Base-by-base conservation (phyloP, 2,888 invertebrate genomes). In the Nephrotoma appendiculata region DNA sequence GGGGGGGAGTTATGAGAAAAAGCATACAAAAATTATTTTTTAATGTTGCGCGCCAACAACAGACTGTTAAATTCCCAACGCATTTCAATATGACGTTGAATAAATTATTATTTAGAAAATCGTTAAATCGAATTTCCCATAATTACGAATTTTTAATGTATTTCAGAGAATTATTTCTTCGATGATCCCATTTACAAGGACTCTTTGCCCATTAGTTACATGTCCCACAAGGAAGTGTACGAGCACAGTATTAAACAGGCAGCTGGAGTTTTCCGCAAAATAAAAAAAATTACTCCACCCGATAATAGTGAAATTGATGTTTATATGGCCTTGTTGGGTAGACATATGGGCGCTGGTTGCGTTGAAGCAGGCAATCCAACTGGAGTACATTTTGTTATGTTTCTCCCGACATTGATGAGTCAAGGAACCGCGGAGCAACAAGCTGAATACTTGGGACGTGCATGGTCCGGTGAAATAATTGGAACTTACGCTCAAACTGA, bases 401-500 rank as follows among this genome's bases (percentile, higher is more conserved):
- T 98, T 91, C 94, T 98, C 87, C 98, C 98, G 0, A 95, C 98
- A 0, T 91, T 99, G 48, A 95, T 97, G 95, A 97, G 97, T 0
- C 98, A 98, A 91, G 98, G 95, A 4, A 96, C 96, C 0, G 93
- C 95, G 86, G 97, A 98, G 86, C 99, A 99, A 90, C 96, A 97
- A 91, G 95, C 95, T 1, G 94, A 96, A 90, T 99, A 98, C 98
- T 93, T 98, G 87, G 93, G 95, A 42, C 94, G 94, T 89, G 97
- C 98, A 0, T 96, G 97, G 94, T 94, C 94, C 88, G 95, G 96
- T 88, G 94, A 95, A 88, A 96, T 99, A 87, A 94, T 98, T 88
- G 98, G 98, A 87, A 98, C 98, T 31, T 99, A 99, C 91, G 98
- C 98, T 52, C 98, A 84, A 95, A 99, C 98, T 0, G 98, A 99